Base-by-base conservation (phyloP, 2,888 invertebrate genomes). In the Harpalus rubripes region DNA sequence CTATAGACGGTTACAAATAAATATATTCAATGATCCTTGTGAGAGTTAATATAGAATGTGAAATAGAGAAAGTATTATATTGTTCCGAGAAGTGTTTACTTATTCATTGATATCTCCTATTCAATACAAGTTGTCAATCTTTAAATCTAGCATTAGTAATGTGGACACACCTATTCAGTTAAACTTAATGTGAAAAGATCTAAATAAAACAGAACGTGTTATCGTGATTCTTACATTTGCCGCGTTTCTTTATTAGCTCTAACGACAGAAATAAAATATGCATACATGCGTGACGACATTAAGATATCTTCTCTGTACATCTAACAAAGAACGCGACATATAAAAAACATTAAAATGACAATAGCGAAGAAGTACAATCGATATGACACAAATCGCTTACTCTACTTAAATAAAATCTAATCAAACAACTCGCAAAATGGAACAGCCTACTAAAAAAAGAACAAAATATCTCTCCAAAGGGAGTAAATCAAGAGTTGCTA, bases 281-380 rank as follows among this genome's bases (percentile, higher is more conserved):
- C 65, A 81, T 65, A 65, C 26, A 81, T 81, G 81, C 81, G 81
- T 81, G 81, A 81, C 81, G 52, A 65, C 81, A 81, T 81, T 81
- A 65, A 81, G 81, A 81, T 81, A 81, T 81, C 81, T 81, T 65
- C 65, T 41, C 65, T 22, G 65, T 81, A 81, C 61, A 81, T 81
- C 81, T 81, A 81, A 65, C 26, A 26, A 81, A 81, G 81, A 81
- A 81, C 52, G 68, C 65, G 81, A 79, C 59, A 81, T 81, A 61
- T 15, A 81, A 81, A 81, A 81, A 52, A 56, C 63, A 39, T 63
- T 44, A 16, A 81, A 52, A 81, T 81, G 68, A 65, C 80, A 80
- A 44, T 41, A 68, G 44, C 68, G 26, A 81, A 81, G 81, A 81
- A 65, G 44, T 81, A 52, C 56, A 78, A 78, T 78, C 78, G 58